Base-by-base conservation (phyloP, 2,113 vertebrate genomes). In the Macrotus californicus region DNA sequence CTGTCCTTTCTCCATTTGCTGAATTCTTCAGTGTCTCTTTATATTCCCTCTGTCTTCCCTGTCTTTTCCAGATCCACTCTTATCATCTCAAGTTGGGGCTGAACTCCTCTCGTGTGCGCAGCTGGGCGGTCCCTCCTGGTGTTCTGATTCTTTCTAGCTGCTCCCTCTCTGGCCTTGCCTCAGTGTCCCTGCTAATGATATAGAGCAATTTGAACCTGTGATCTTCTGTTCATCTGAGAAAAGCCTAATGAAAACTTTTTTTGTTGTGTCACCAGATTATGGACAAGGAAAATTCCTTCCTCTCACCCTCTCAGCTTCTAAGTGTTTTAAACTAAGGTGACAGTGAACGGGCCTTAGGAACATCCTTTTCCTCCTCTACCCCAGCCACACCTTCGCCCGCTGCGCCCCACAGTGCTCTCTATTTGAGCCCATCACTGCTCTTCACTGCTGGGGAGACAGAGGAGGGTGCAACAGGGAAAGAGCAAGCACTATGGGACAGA, bases 331-430 rank as follows among this genome's bases (percentile, higher is more conserved):
- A 39, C 10, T 16, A n/a, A 31, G 24, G 15, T 4, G 41, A 52
- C 54, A 6, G 9, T 6, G 36, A 46, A 59, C 15, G 46, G n/a
- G 19, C 16, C 11, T 82, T 24, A 43, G 21, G 18, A 31, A 12
- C 7, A 11, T 0, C 14, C 0, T 10, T 61, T 29, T 3, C 3
- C 41, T n/a, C 15, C 21, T 13, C 1, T 8, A 16, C 21, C n/a
- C 70, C 50, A n/a, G 11, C 7, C 5, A 31, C 0, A 0, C 5
- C 8, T 10, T 41, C 5, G 0, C 34, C 26, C 19, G 2, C 6
- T 14, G 0, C 46, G 77, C 1, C 18, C 18, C 7, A 6, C 3
- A 3, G 2, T 12, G 11, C 6, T 29, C 6, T 29, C 36, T 29
- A 0, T 7, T 2, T 11, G 6, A 21, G 1, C 21, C 29, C 54